phyloP scores from a whole-genome alignment of 2,113 vertebrate species.

The Puntigrus tetrazona region DNA sequence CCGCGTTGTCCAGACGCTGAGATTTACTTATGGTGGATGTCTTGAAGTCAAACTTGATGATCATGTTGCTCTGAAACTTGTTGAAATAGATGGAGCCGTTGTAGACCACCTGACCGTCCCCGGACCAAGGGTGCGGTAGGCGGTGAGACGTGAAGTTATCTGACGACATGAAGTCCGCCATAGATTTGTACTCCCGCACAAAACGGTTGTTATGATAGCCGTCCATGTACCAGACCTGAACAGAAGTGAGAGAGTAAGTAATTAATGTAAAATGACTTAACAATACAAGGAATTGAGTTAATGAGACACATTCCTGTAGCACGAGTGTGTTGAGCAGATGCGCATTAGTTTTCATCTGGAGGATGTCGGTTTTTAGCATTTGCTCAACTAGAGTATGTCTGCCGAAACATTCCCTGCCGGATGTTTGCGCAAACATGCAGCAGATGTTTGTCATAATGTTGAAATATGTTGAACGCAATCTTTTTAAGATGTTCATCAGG shows the following conservation, averaged over 20 bases:
- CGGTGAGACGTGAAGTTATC: constrained; percentile 99
- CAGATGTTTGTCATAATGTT: neutral
- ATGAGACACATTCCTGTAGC: neutral
- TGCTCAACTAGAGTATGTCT: neutral
- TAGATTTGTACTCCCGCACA: constrained; percentile 93
- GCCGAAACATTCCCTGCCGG: neutral
- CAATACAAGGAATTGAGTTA: neutral
- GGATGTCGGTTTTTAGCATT: neutral
- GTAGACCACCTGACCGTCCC: constrained; percentile 97
- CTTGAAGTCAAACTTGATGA: constrained; percentile 95
- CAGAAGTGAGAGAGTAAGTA: constrained; percentile 1
- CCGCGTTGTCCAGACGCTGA: constrained; percentile 92
- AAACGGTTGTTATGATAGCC: constrained; percentile 99
- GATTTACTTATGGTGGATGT: constrained; percentile 92
- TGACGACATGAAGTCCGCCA: constrained; percentile 92
- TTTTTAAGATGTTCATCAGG: neutral
- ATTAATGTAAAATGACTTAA: neutral
- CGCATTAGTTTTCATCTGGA: neutral
- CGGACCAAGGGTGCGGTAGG: constrained; percentile 97
- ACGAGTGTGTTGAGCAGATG: neutral
- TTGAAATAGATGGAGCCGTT: constrained; percentile 99
- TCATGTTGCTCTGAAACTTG: constrained; percentile 98
- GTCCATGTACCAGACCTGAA: constrained; percentile 99
- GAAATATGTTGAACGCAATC: neutral
- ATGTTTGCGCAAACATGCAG: neutral